Conservation (phyloP, 2,113 vertebrate genomes). For the Leptosomus discolor region DNA sequence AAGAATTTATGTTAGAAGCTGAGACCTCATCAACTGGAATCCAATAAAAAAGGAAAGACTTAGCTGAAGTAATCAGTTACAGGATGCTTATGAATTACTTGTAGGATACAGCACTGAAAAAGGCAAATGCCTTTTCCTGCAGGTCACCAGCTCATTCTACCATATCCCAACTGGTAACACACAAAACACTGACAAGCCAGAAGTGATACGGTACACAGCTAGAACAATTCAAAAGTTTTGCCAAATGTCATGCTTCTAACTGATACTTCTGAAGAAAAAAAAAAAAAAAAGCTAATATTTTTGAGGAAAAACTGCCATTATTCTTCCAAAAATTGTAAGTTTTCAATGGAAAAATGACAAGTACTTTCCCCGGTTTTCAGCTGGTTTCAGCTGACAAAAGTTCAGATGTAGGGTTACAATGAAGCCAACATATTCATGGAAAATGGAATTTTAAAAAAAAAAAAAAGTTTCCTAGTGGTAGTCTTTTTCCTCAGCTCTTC, state of each 20-base stretch:
- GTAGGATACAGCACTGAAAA: background rate
- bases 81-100: background rate
- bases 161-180: background rate
- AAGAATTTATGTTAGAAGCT: background rate
- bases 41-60: background rate
- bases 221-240: background rate
- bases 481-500: constrained; percentile 18
- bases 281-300: background rate
- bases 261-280: background rate
- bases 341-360: background rate
- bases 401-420: background rate
- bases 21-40: background rate
- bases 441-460: background rate
- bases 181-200: background rate
- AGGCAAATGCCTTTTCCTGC: background rate
- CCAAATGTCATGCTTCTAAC: background rate
- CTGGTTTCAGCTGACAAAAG: background rate
- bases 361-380: background rate
- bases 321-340: background rate
- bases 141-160: background rate
- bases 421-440: constrained; percentile 16
- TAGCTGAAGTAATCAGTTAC: background rate
- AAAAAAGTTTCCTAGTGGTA: background rate
- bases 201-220: background rate
- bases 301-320: background rate